Base-by-base conservation (phyloP, 2,113 vertebrate species). In the Anhinga rufa region DNA sequence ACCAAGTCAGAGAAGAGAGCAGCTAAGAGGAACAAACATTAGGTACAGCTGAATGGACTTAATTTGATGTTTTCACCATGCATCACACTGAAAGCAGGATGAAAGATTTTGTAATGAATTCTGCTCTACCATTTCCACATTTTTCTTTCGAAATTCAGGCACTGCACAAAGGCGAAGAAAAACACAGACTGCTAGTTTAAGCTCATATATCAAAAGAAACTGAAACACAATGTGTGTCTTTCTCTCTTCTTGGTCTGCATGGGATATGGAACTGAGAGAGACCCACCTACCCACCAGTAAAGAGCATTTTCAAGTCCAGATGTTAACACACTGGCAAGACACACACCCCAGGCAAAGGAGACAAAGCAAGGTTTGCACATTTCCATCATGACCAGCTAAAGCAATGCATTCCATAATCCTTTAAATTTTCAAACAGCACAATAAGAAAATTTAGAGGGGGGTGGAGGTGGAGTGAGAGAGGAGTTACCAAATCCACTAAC, bases 81-180 rank as follows among this genome's bases (percentile, higher is more conserved):
- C 80, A 65, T 74, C 70, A 71, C 31, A 48, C 57, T 52, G 84
- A 94, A 93, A 97, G 71, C 68, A 92, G 65, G 84, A 93, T 57
- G 74, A 54, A 92, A 74, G n/a, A 14, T 92, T 96, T 89, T 88
- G 61, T 90, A 71, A 95, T 78, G 58, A 92, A 92, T 95, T 95
- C 91, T 97, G 84, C 78, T 81, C 71, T 91, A 68, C 28, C 79
- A 81, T 86, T 91, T 90, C 66, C 83, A 92, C 29, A 9, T 66
- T 93, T 94, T 88, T 95, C 85, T 92, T 92, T 66, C 46, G 95
- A 97, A 97, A 97, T 18, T 70, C 54, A 58, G 29, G 69, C 69
- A 78, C 8, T 86, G 48, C 14, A 24, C 12, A 61, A 89, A 88
- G 48, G 38, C 34, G 16, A 84, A 92, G 80, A 44, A 95, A 97